These are phyloP conservation scores for Narcine bancroftii DNA, from an alignment of 2,113 vertebrate species.

Conservation along the genomic window DNA sequence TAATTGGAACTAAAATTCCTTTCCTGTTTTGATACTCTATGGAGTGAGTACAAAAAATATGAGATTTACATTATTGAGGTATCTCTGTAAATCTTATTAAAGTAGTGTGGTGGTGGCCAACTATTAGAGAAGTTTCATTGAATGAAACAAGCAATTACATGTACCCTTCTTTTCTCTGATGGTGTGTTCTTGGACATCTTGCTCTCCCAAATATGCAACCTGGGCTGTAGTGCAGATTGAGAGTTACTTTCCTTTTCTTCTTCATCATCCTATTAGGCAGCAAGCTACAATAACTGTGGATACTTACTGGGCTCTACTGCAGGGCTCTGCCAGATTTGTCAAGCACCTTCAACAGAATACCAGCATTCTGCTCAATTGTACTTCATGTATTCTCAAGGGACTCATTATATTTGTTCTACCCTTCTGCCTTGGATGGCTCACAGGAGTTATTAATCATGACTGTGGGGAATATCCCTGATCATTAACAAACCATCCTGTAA, in stretches of 20 bases:
- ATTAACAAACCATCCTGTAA: constrained; percentile 16
- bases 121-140: background rate
- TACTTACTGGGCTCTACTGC: background rate
- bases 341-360: constrained; percentile 9
- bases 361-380: background rate
- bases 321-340: constrained; percentile 19
- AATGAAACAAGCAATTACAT: constrained; percentile 7
- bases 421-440: background rate
- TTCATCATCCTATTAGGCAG: background rate
- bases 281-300: background rate
- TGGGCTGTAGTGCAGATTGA: background rate
- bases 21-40: background rate
- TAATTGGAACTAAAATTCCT: background rate
- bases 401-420: constrained; percentile 31
- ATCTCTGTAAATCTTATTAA: background rate
- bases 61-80: background rate
- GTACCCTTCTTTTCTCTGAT: background rate
- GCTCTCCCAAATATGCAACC: background rate
- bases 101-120: background rate
- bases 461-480: constrained; percentile 15
- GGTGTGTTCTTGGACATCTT: background rate
- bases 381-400: background rate
- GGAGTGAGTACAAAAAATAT: background rate
- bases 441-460: constrained; percentile 5
- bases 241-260: background rate